These are phyloP conservation scores for Mastomys natalensis DNA, from an alignment of 2,113 vertebrate genomes.

Conservation along the genomic window DNA sequence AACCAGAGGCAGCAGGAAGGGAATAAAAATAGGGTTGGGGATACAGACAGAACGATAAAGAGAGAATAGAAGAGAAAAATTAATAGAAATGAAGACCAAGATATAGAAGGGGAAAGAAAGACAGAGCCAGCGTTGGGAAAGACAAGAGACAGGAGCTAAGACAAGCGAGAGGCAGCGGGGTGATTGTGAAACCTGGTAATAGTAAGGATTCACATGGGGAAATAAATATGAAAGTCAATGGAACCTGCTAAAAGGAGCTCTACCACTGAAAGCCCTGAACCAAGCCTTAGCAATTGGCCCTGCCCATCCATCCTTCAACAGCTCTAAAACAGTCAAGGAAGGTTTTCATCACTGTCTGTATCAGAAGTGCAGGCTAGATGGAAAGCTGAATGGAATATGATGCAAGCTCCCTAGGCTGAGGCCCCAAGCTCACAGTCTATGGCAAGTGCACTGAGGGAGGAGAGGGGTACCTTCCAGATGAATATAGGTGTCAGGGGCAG, in stretches of 20 bases:
- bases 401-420: background rate
- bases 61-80: background rate
- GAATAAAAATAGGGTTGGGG: background rate
- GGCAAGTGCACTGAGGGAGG: background rate
- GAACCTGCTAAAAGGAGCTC: conserved; percentile 37
- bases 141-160: background rate
- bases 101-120: background rate
- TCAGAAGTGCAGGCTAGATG: background rate
- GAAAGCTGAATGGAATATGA: background rate
- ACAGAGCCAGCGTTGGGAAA: background rate
- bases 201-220: background rate
- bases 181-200: conserved; percentile 35
- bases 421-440: background rate
- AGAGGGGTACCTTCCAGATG: background rate
- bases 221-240: conserved; percentile 20
- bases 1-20: background rate
- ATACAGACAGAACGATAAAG: background rate
- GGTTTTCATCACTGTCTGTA: conserved; percentile 39
- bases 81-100: background rate
- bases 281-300: background rate
- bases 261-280: background rate
- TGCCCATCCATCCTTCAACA: conserved; percentile 14
- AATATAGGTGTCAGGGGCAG: background rate
- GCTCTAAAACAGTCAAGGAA: conserved; percentile 2
- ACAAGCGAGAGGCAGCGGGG: background rate